These are phyloP conservation scores for Trachythela sp. DNA, from an alignment of 64 coral and sea anemone species.

Conservation along the genomic window DNA sequence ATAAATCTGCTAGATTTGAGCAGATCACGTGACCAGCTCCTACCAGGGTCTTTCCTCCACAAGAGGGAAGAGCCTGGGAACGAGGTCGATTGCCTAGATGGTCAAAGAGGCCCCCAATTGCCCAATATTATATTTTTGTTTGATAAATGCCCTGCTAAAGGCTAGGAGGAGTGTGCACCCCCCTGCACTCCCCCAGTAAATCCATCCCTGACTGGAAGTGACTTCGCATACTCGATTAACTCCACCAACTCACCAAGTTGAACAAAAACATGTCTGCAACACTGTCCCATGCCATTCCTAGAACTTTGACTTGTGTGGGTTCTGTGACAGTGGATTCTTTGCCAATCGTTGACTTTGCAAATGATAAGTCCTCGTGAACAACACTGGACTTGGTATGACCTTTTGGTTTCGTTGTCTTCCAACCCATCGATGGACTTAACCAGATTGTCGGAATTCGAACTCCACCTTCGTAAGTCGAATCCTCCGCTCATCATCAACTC, in stretches of 20 bases:
- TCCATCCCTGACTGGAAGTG: background rate
- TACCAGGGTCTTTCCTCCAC: no score
- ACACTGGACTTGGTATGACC: background rate
- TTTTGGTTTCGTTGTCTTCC: background rate
- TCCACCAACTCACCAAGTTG: background rate
- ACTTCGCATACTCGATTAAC: background rate
- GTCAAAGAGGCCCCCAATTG: no score
- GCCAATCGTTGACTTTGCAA: background rate
- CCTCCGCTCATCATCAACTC: constrained; percentile 33
- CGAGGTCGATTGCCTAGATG: no score
- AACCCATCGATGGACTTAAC: background rate
- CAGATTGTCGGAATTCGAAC: background rate
- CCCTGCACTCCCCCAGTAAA: no score
- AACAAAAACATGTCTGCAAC: constrained; percentile 24
- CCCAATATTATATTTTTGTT: no score
- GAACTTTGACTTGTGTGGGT: constrained; percentile 14
- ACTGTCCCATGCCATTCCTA: constrained; percentile 33
- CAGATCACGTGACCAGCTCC: no score
- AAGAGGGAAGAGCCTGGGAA: no score
- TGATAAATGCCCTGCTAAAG: no score
- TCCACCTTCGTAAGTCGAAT: constrained; percentile 14
- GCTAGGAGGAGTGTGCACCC: no score
- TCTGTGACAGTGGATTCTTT: background rate
- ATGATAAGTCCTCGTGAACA: constrained; percentile 8
- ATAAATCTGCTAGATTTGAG: no score